Base-by-base conservation (phyloP, 2,888 invertebrate genomes). In the Drosophila neotestacea region DNA sequence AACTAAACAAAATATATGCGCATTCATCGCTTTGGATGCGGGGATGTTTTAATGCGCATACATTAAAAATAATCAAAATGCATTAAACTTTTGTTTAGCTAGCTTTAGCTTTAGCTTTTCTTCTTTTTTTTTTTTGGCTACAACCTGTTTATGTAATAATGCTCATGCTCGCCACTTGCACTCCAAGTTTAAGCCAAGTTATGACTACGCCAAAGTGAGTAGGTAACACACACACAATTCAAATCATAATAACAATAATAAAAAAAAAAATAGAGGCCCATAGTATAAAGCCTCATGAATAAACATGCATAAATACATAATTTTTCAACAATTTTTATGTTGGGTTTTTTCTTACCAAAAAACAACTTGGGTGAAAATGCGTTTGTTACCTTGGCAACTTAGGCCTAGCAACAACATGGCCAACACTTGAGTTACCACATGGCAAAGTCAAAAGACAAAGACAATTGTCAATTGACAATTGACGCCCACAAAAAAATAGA, bases 71-170 rank as follows among this genome's bases (percentile, higher is more conserved):
- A 85, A 84, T 82, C 71, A 72, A 89, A 84, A 82, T 84, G 84
- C 90, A 89, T 85, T 88, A 85, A 77, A 88, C 70, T 68, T 85
- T 85, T 81, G 70, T 71, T 75, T 88, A 81, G 81, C 72, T 81
- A 51, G 58, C 58, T 58, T 59, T 46, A 22, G 22, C 16, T 16
- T 16, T 16, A 16, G 22, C 32, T 32, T 7, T 30, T 30, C 6
- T 52, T 56, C 10, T 65, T 54, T 36, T 56, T n/a, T 65, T 54
- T 36, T 39, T 50, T 64, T 44, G 54, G 54, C 65, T 48, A 47
- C 48, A 68, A 71, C 67, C 64, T 59, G 77, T 72, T 84, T 79
- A 83, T 76, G 77, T 72, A 80, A 83, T 56, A 39, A 7, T 32
- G n/a, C 62, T 48, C 51, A 34, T 27, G 54, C 64, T 22, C 39